phyloP scores from a whole-genome alignment of 2,797 vertebrate genomes.

The Aythya fuligula region DNA sequence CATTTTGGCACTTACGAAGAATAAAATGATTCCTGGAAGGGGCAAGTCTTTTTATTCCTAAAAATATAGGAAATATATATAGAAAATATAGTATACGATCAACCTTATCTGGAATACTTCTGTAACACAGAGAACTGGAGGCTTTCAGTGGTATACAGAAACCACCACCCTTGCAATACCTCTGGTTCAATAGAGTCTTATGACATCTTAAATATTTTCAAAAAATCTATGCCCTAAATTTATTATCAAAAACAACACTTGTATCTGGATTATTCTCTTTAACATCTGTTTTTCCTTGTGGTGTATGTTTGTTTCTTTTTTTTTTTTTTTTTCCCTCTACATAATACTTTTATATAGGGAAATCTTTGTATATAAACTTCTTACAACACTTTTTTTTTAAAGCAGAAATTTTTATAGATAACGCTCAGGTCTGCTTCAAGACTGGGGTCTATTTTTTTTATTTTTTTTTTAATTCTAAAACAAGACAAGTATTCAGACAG shows the following conservation, averaged over 20 bases:
- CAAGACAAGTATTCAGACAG: background rate
- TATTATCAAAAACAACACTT: background rate
- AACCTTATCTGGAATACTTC: background rate
- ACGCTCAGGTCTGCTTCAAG: background rate
- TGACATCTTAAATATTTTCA: background rate
- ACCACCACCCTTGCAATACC: background rate
- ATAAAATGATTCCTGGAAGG: background rate
- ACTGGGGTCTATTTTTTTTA: background rate
- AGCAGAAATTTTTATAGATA: background rate
- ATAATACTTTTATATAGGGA: background rate
- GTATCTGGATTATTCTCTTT: background rate
- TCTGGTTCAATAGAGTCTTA: background rate
- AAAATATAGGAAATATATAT: background rate
- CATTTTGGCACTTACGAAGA: background rate
- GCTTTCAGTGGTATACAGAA: background rate
- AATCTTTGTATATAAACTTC: background rate
- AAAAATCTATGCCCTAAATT: background rate
- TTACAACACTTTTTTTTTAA: background rate
- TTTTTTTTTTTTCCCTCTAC: background rate
- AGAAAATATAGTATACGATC: background rate
- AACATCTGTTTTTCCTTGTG: background rate
- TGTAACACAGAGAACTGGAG: background rate
- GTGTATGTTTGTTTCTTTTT: no score
- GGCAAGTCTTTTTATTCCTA: background rate
- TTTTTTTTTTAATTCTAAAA: background rate